Evolutionary conservation across 2,113 vertebrate species (phyloP).

Genomic region (Paedocypris sp.): DNA sequence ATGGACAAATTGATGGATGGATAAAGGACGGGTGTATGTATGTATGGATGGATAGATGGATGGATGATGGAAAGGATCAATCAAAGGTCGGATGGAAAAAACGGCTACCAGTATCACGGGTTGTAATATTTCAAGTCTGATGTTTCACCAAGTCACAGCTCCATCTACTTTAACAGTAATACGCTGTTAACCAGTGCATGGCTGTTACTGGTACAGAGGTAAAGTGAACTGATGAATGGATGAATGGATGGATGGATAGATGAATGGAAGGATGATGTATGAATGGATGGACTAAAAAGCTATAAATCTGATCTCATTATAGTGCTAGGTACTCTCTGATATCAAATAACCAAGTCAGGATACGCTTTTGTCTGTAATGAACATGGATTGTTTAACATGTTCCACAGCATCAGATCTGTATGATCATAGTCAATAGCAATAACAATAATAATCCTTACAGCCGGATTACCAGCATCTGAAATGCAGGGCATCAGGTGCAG

Average conservation of each 20-base stretch:
- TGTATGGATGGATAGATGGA: not conserved
- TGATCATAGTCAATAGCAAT: conserved; percentile 44
- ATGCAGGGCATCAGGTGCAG: conserved; percentile 51
- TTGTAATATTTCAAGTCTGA: conserved; percentile 53
- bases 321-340: conserved; percentile 37
- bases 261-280: too few species aligned
- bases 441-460: too few species aligned
- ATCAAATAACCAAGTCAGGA: conserved; percentile 35
- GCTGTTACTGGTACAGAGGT: conserved; percentile 66
- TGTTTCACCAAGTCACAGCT: conserved; percentile 47
- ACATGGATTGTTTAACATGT: conserved; percentile 26
- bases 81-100: too few species aligned
- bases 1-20: too few species aligned
- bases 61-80: too few species aligned
- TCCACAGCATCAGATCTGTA: conserved; percentile 27
- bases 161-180: conserved; percentile 44
- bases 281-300: too few species aligned
- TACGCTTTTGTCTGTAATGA: conserved; percentile 21
- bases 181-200: too few species aligned
- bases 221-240: too few species aligned
- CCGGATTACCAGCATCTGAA: too few species aligned
- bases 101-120: conserved; percentile 53
- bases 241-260: not conserved
- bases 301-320: too few species aligned
- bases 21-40: conserved; percentile 8